Evolutionary conservation across 2,888 invertebrate species (phyloP).

Genomic region (Melinopterus prodromus): DNA sequence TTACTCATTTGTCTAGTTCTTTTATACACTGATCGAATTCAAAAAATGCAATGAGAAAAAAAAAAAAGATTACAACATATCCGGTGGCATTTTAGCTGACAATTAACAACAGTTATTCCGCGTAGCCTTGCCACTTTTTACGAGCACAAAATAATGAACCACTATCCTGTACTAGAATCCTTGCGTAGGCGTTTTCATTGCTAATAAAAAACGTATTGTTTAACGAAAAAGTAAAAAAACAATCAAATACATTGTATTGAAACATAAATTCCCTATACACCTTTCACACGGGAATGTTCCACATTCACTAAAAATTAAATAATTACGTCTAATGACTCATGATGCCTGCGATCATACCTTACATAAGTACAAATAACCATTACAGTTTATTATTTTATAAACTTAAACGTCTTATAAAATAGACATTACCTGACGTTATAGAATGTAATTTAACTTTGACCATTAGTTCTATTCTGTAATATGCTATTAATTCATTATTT

Average conservation of each 20-base stretch:
- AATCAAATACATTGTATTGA: neutral
- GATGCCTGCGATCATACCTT: neutral
- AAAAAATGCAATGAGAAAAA: neutral
- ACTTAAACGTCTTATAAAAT: neutral
- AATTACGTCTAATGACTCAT: neutral
- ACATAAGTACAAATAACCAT: neutral
- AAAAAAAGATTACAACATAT: neutral
- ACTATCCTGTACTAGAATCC: neutral
- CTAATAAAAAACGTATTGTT: neutral
- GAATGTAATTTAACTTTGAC: no score
- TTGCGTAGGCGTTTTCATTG: neutral
- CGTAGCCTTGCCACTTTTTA: neutral
- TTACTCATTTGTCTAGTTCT: neutral
- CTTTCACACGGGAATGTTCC: neutral
- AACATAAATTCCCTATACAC: neutral
- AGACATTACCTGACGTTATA: neutral
- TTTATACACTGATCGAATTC: neutral
- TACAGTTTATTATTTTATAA: neutral
- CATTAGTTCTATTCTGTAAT: neutral
- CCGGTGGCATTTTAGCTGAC: neutral
- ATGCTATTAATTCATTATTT: neutral
- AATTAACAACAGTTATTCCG: constrained; percentile 4
- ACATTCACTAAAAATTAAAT: neutral
- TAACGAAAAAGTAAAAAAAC: neutral
- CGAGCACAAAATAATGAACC: neutral